Base-by-base conservation (phyloP, 2,888 invertebrate genomes). In the Hartigia nigra region DNA sequence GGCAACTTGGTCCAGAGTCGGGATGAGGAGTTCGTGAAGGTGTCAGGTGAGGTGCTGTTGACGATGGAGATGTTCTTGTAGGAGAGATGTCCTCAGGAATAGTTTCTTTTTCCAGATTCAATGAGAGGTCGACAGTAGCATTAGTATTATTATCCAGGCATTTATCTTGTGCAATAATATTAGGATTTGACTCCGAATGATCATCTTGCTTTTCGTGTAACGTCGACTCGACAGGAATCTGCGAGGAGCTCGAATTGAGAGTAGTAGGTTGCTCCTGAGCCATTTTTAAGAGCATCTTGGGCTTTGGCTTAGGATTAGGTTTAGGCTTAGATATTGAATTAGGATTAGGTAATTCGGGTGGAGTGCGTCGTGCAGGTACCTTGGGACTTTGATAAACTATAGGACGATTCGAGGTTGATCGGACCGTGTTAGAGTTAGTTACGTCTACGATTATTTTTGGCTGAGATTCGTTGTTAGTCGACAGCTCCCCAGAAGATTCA, bases 401-500 rank as follows among this genome's bases (percentile, higher is more conserved):
- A 36, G 89, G 87, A 80, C 90, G 89, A 79, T 74, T 84, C 35
- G 77, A 76, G 79, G 79, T 79, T 70, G 81, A 82, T 81, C 84
- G 83, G 79, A 80, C 82, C 82, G 86, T 81, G 77, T 84, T 86
- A 84, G 82, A 85, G 85, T 87, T 87, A 87, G 85, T 79, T 77
- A 81, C 82, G 75, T 86, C 85, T 87, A 86, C 84, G 80, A 81
- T 84, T 84, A 84, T 81, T 79, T 87, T 84, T 82, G 86, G 80
- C 82, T 85, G 85, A 81, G 84, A 83, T 55, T 55, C 55, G 88
- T 89, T 89, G 85, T 88, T 90, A 90, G 86, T 88, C 83, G 88
- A 86, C 86, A 87, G 86, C 87, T 87, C 86, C 86, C 89, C 91
- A 88, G 89, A 86, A 88, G 85, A 87, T 80, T 88, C 91, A 90